Base-by-base conservation (phyloP, 2,113 vertebrate genomes). In the Pyxicephalus adspersus region DNA sequence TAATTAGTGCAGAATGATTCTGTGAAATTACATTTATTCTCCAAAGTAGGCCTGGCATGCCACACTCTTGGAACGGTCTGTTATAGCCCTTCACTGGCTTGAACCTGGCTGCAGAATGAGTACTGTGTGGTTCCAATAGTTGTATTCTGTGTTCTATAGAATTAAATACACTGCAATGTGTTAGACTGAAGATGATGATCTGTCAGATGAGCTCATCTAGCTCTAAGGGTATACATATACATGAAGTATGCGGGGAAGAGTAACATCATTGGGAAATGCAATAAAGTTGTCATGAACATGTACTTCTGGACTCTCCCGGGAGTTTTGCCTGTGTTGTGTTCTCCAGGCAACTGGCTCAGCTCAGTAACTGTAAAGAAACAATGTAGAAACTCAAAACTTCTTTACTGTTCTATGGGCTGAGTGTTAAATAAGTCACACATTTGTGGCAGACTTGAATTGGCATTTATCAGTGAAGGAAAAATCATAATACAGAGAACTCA, bases 301-400 rank as follows among this genome's bases (percentile, higher is more conserved):
- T 68, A 23, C 2, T 58, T 29, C 55, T 26, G 16, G 18, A 51
- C 77, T 66, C 60, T 70, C 78, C 67, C 3, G 6, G 31, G 20
- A 66, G 54, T 61, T 61, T 71, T 28, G 57, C 67, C 34, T 67
- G 8, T 31, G 28, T 64, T 54, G 58, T 54, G 26, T 65, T 51
- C 63, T 34, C 50, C 19, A 34, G 60, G 26, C 67, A 38, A 81
- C 79, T 70, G 38, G 60, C 58, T 73, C 55, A 61, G 64, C 60
- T 20, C 52, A 65, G 64, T 60, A 81, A 51, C 77, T 57, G 29
- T 64, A 23, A 80, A 66, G 38, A 80, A 80, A 71, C 66, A 72
- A 81, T 81, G 68, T 26, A 26, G n/a, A 55, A 73, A 31, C 45
- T 20, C 55, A 38, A 38, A 54, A 2, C 22, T 15, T 20, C 61